Conservation (phyloP, 2,888 invertebrate genomes). For the Imbricaverruca yamaguchii region DNA sequence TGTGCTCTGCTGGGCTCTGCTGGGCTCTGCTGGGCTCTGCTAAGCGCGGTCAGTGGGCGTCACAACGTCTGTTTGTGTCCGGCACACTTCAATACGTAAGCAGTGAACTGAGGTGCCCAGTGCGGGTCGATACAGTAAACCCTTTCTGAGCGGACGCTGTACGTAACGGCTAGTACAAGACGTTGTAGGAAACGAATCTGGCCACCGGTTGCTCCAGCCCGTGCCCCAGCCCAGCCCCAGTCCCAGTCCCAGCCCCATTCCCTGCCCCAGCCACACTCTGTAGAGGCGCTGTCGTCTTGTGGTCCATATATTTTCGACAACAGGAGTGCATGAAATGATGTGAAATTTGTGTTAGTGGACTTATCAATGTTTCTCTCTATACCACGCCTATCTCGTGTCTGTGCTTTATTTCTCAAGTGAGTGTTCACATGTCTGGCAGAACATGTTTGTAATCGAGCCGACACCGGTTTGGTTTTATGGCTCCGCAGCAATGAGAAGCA, state of each 20-base stretch:
- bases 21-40: too few relatives aligned
- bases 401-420: slow-evolving; percentile 8
- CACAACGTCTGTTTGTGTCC: not conserved
- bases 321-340: slow-evolving; percentile 7
- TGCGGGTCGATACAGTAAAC: not conserved
- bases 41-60: not conserved
- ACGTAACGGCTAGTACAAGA: slow-evolving; percentile 20
- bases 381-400: not conserved
- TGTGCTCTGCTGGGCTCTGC: too few relatives aligned
- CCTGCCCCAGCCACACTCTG: not conserved
- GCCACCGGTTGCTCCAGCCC: not conserved
- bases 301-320: slow-evolving; percentile 17
- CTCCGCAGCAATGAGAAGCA: slow-evolving; percentile 3
- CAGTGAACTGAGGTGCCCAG: not conserved
- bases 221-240: not conserved
- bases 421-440: not conserved
- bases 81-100: not conserved
- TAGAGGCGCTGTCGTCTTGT: not conserved
- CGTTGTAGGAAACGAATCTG: not conserved
- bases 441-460: slow-evolving; percentile 4
- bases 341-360: slow-evolving; percentile 20
- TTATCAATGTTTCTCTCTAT: slow-evolving; percentile 19
- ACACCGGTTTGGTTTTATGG: slow-evolving; percentile 4
- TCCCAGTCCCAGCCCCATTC: not conserved
- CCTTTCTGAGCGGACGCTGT: not conserved